These are phyloP conservation scores for Pteromalus puparum DNA, from an alignment of 1,140 invertebrate species.

Conservation along the genomic window DNA sequence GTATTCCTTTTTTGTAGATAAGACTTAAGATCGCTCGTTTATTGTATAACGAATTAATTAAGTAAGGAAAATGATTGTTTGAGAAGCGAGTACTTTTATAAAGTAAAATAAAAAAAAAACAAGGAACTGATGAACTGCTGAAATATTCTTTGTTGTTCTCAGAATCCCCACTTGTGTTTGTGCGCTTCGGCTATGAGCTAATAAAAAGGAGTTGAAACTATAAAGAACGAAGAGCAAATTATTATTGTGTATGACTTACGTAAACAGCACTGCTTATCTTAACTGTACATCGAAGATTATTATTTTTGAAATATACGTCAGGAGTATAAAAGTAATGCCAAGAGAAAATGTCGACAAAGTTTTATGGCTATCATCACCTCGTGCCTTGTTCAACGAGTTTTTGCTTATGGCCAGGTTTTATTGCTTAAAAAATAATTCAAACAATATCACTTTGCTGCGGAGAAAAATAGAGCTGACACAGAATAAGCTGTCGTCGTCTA, in stretches of 20 bases:
- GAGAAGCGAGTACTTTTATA: constrained; percentile 54
- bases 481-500: too few species aligned
- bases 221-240: not conserved
- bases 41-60: constrained; percentile 53
- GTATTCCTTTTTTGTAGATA: constrained; percentile 54
- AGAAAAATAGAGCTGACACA: too few species aligned
- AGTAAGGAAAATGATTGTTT: constrained; percentile 50
- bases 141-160: constrained; percentile 28
- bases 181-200: not conserved
- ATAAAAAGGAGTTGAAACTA: not conserved
- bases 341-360: constrained; percentile 9
- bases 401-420: not conserved
- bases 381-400: constrained; percentile 37
- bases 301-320: not conserved
- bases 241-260: not conserved
- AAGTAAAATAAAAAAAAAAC: constrained; percentile 52
- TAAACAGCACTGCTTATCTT: not conserved
- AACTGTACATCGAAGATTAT: not conserved
- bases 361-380: constrained; percentile 24
- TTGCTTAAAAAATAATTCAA: too few species aligned
- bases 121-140: constrained; percentile 11
- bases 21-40: constrained; percentile 51
- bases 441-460: too few species aligned
- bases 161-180: constrained; percentile 14
- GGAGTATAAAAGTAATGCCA: not conserved